These are phyloP conservation scores for Dolichomitus sp. DNA, from an alignment of 2,888 invertebrate species.

Conservation along the genomic window DNA sequence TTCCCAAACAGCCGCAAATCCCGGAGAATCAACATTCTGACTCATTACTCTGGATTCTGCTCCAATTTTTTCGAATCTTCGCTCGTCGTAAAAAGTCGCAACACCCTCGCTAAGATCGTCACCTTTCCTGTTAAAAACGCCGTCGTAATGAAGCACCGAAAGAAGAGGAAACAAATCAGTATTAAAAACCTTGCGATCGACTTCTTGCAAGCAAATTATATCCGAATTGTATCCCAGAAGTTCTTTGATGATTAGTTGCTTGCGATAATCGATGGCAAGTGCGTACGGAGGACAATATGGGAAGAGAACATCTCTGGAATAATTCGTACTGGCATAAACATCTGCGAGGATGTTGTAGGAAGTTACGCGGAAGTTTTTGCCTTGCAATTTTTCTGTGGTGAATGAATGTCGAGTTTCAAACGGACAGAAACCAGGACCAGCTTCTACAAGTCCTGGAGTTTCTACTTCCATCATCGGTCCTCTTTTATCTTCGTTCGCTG, in stretches of 20 bases:
- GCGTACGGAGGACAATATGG: conserved; percentile 95
- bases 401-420: conserved; percentile 93
- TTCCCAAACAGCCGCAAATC: conserved; percentile 89
- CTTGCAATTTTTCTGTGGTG: conserved; percentile 88
- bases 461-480: conserved; percentile 90
- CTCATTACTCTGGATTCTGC: conserved; percentile 88
- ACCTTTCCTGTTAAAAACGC: conserved; percentile 91
- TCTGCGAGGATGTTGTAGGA: conserved; percentile 97
- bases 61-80: conserved; percentile 90
- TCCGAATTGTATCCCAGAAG: conserved; percentile 96
- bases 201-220: conserved; percentile 97
- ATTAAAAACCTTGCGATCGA: conserved; percentile 93
- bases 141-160: conserved; percentile 87
- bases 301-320: conserved; percentile 91
- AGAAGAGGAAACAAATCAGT: conserved; percentile 90
- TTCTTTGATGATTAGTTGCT: conserved; percentile 95
- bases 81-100: conserved; percentile 91
- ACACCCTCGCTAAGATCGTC: conserved; percentile 93
- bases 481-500: conserved; percentile 86
- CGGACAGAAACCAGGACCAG: conserved; percentile 93
- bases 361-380: conserved; percentile 91
- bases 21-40: conserved; percentile 87
- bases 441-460: conserved; percentile 89
- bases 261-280: conserved; percentile 94
- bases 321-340: conserved; percentile 95